These are phyloP conservation scores for Aselliscus stoliczkanus DNA, from an alignment of 2,797 vertebrate species.

Conservation along the genomic window DNA sequence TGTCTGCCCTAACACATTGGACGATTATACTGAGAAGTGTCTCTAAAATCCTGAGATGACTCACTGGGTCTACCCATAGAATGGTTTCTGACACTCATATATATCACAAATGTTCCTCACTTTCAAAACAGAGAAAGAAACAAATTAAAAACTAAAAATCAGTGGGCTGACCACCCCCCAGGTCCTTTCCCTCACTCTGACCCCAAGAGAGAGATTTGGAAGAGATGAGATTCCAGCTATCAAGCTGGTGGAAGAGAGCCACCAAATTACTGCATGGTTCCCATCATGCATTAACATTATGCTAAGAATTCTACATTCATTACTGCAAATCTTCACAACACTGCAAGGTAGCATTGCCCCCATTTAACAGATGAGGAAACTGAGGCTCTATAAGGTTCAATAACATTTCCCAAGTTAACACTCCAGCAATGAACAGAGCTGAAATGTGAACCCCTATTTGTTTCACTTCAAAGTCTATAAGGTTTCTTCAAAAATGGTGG, in stretches of 20 bases:
- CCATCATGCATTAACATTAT: background rate
- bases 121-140: background rate
- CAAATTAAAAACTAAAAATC: background rate
- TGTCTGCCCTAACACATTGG: background rate
- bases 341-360: background rate
- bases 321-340: background rate
- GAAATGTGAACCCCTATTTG: background rate
- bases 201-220: background rate
- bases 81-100: background rate
- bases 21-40: background rate
- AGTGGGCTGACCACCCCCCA: background rate
- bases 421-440: background rate
- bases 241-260: background rate
- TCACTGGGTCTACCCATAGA: background rate
- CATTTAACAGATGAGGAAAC: background rate
- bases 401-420: background rate
- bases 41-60: background rate
- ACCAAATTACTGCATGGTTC: background rate
- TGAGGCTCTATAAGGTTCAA: background rate
- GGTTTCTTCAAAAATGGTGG: constrained; percentile 9
- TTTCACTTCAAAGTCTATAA: background rate
- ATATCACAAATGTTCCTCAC: background rate
- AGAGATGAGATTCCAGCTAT: background rate
- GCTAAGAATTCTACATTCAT: background rate
- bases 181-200: background rate